Evolutionary conservation across 2,113 vertebrate species (phyloP).

Genomic region (Macheiramphus alcinus): DNA sequence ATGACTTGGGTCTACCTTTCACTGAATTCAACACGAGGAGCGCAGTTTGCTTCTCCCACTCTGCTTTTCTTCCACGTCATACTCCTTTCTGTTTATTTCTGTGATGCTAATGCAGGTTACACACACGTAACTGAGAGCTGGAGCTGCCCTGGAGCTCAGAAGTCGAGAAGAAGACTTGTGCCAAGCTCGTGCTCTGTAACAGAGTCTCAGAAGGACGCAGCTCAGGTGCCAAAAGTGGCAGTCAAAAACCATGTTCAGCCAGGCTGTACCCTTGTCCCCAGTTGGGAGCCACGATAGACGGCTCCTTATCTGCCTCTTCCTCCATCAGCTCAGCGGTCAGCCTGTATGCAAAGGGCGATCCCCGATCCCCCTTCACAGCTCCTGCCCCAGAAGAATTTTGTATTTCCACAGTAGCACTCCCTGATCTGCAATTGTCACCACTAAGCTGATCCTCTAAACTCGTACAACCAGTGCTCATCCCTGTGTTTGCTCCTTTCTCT

Average conservation of each 20-base stretch:
- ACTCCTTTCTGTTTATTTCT: neutral
- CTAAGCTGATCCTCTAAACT: neutral
- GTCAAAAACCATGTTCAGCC: neutral
- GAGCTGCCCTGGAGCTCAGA: neutral
- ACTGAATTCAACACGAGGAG: neutral
- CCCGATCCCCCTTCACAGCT: neutral
- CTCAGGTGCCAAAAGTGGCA: neutral
- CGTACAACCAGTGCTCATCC: neutral
- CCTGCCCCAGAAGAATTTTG: neutral
- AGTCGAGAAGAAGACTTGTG: fast-evolving
- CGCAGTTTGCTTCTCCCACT: neutral
- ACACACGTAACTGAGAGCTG: neutral
- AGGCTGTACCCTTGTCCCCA: neutral
- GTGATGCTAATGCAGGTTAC: neutral
- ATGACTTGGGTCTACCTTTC: neutral
- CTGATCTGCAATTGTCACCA: neutral
- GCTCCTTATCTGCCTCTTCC: neutral
- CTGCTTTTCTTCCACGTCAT: neutral
- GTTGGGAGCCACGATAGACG: fast-evolving
- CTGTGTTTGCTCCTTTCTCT: neutral
- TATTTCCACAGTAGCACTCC: neutral
- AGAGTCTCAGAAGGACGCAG: neutral
- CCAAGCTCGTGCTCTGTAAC: neutral
- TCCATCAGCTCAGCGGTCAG: neutral
- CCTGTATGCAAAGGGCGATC: neutral